Percentiles rank a stretch among this genome's conserved stretches.
Conservation (phyloP, 2,888 invertebrate genomes). For the Linyphia triangularis region DNA sequence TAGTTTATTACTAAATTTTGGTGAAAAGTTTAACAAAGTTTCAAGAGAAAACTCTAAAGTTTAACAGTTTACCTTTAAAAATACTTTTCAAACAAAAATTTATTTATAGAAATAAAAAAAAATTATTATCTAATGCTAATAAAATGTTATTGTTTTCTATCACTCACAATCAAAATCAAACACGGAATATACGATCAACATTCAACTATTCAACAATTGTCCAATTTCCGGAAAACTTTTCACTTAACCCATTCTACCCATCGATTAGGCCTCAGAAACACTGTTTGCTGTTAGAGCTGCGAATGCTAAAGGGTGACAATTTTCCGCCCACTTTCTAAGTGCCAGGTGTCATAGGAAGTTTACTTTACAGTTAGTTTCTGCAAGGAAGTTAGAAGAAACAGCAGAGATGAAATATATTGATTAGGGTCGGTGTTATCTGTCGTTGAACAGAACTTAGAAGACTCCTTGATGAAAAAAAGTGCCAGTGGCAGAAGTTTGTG, state of each 20-base stretch:
- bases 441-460: neutral
- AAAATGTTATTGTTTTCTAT: no score
- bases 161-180: no score
- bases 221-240: neutral
- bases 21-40: no score
- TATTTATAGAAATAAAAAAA: no score
- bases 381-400: no score
- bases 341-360: slow-evolving; percentile 49
- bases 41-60: no score
- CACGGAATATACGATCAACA: no score
- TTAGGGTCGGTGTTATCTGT: slow-evolving; percentile 31
- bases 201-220: neutral
- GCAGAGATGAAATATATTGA: slow-evolving; percentile 24
- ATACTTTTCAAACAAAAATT: no score
- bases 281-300: slow-evolving; percentile 23
- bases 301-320: slow-evolving; percentile 29
- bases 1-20: no score
- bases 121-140: no score
- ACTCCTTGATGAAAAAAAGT: neutral
- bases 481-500: neutral
- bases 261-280: slow-evolving; percentile 28
- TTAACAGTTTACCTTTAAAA: no score
- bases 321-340: slow-evolving; percentile 38
- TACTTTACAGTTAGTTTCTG: slow-evolving; percentile 23
- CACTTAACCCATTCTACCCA: neutral